Evolutionary conservation across 2,888 invertebrate species (phyloP).

Genomic region (Theretra japonica): DNA sequence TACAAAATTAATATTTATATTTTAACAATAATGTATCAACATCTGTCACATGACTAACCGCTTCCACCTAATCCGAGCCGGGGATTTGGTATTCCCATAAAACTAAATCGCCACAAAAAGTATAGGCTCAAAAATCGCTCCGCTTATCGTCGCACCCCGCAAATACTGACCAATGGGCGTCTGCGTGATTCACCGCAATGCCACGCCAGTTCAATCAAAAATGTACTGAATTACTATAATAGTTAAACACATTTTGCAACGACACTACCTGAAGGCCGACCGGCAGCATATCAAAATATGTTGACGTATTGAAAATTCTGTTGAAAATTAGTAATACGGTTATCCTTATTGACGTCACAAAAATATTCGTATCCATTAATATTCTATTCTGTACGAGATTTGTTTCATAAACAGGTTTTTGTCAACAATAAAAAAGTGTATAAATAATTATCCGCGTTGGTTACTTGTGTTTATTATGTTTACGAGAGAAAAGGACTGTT

Average conservation of each 20-base stretch:
- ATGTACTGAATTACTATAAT: conserved; percentile 31
- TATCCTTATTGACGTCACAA: conserved; percentile 48
- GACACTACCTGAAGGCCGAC: conserved; percentile 41
- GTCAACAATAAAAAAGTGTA: not conserved
- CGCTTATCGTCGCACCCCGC: conserved; percentile 45
- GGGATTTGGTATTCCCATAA: not conserved
- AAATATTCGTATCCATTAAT: conserved; percentile 14
- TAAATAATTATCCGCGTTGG: not conserved
- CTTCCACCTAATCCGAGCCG: not conserved
- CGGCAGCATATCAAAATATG: conserved; percentile 36
- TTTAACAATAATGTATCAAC: not conserved
- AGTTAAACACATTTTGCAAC: conserved; percentile 42
- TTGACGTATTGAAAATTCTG: conserved; percentile 53
- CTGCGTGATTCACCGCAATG: conserved; percentile 46
- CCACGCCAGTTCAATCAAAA: conserved; percentile 8
- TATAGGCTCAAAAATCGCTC: conserved; percentile 26
- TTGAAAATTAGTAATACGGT: conserved; percentile 49
- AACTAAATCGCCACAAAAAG: not conserved
- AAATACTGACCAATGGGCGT: conserved; percentile 44
- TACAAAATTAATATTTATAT: not conserved
- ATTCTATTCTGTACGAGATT: not conserved
- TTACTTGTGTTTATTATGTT: not conserved
- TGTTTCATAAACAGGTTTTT: not conserved
- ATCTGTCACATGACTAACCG: conserved; percentile 8
- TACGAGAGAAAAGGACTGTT: not conserved